A percentile compares a stretch with the other conserved stretches of the same genome.
Conservation (phyloP, 1,140 invertebrate genomes). For the Helicoverpa armigera region DNA sequence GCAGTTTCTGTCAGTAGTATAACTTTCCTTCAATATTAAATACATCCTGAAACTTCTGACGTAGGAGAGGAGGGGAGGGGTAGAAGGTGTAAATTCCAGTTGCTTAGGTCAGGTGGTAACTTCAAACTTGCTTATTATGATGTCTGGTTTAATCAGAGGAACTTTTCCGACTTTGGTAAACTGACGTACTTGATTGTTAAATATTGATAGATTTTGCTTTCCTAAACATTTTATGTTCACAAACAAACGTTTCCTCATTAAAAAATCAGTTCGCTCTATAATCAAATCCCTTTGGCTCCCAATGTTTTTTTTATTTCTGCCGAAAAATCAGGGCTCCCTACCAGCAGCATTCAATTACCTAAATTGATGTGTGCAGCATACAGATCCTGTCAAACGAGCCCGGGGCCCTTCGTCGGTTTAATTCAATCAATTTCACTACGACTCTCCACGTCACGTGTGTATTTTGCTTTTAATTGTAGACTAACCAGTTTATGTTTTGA, state of each 20-base stretch:
- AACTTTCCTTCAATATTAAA: slow-evolving; percentile 26
- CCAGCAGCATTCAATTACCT: slow-evolving; percentile 70
- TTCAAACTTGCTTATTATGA: slow-evolving; percentile 20
- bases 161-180: not conserved
- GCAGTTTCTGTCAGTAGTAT: slow-evolving; percentile 7
- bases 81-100: slow-evolving; percentile 12
- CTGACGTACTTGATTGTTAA: not conserved
- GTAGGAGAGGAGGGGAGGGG: not conserved
- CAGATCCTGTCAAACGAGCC: slow-evolving; percentile 69
- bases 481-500: slow-evolving; percentile 29
- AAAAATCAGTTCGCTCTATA: not conserved
- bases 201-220: not conserved
- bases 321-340: slow-evolving; percentile 42
- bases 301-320: slow-evolving; percentile 8
- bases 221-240: not conserved
- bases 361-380: slow-evolving; percentile 82
- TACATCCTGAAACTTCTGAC: not conserved
- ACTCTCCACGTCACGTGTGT: slow-evolving; percentile 28
- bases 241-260: not conserved
- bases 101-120: slow-evolving; percentile 16
- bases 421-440: slow-evolving; percentile 73
- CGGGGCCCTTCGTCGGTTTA: slow-evolving; percentile 69
- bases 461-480: slow-evolving; percentile 33
- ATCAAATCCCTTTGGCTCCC: not conserved
- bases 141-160: slow-evolving; percentile 6